Conservation (phyloP, 2,797 vertebrate species). For the Oreochromis grahami region DNA sequence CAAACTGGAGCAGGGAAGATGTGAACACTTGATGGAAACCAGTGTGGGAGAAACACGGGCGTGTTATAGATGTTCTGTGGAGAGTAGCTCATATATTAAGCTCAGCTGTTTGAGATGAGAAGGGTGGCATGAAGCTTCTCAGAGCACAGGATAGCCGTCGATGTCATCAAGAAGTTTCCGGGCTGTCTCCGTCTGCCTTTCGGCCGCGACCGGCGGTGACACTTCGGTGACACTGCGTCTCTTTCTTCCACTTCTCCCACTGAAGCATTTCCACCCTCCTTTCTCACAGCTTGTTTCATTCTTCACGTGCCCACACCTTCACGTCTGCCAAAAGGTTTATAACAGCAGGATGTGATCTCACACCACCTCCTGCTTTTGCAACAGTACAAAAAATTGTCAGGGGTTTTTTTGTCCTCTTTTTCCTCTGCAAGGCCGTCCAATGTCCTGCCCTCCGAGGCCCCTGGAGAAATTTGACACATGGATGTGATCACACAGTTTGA, state of each 20-base stretch:
- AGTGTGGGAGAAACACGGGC: background rate
- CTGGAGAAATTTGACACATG: slow-evolving; percentile 58
- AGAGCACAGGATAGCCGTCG: background rate
- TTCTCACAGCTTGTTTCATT: background rate
- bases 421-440: background rate
- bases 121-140: background rate
- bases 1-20: background rate
- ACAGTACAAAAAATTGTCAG: slow-evolving; percentile 6
- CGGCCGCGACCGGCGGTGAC: slow-evolving; percentile 19
- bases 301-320: background rate
- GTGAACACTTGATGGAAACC: background rate
- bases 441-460: slow-evolving; percentile 2
- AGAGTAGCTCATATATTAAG: background rate
- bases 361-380: slow-evolving; percentile 50
- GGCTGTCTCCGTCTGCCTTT: background rate
- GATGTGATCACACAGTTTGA: slow-evolving; percentile 46
- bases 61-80: background rate
- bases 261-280: background rate
- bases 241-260: background rate
- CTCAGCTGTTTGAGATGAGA: background rate
- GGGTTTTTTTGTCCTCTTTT: background rate
- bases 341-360: slow-evolving; percentile 62
- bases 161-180: background rate
- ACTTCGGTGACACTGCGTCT: background rate
- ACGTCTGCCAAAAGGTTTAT: slow-evolving; percentile 8